phyloP scores from a whole-genome alignment of 2,797 vertebrate genomes.

The Argya squamiceps region DNA sequence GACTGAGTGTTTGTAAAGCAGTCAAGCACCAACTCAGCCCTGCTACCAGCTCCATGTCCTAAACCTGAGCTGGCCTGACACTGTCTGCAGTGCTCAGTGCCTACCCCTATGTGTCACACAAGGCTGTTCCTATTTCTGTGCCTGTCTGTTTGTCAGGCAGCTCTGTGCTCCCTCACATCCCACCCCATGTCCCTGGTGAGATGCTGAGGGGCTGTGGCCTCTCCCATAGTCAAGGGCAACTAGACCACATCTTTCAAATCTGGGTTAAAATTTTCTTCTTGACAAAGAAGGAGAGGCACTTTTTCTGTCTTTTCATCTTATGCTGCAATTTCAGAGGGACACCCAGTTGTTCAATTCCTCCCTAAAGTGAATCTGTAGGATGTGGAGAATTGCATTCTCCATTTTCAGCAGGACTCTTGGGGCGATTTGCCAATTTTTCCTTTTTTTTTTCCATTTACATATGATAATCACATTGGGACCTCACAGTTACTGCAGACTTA shows the following conservation, averaged over 20 bases:
- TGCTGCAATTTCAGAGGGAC: neutral
- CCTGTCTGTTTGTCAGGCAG: neutral
- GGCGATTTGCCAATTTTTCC: accelerated
- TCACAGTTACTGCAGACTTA: neutral
- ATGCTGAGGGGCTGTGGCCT: accelerated
- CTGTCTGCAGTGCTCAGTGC: neutral
- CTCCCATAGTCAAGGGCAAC: neutral
- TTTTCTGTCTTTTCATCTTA: neutral
- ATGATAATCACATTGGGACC: neutral
- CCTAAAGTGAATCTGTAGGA: neutral
- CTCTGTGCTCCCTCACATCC: neutral
- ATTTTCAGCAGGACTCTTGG: neutral
- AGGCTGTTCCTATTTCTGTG: no score
- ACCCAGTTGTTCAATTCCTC: neutral
- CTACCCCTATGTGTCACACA: neutral
- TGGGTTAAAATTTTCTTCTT: neutral
- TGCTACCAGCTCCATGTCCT: neutral
- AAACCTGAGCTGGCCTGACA: neutral
- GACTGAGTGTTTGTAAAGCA: accelerated
- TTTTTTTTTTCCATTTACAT: neutral
- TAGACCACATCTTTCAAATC: accelerated
- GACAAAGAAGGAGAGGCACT: neutral
- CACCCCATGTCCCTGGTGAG: accelerated
- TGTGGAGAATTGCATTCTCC: neutral
- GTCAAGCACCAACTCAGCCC: neutral